These are phyloP conservation scores for Epinotia demarniana DNA, from an alignment of 2,888 invertebrate genomes.

Conservation along the genomic window DNA sequence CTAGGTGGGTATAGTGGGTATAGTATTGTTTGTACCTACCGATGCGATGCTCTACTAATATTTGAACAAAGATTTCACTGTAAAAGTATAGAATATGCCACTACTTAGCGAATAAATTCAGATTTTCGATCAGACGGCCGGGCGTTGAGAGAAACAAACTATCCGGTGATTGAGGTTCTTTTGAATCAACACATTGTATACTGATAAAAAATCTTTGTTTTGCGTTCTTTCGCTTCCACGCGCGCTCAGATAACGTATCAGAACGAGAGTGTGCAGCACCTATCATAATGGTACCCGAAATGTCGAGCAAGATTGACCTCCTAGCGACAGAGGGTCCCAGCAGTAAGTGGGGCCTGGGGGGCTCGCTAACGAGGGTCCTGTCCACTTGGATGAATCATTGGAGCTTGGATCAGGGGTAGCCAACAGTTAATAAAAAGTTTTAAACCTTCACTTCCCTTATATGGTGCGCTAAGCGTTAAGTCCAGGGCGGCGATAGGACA, in stretches of 20 bases:
- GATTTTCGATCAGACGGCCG: background rate
- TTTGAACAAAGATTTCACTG: background rate
- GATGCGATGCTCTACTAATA: background rate
- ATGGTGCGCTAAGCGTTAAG: background rate
- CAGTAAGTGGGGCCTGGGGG: slow-evolving; percentile 16
- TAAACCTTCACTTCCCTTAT: background rate
- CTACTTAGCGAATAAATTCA: background rate
- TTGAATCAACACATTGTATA: no score
- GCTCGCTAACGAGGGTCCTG: slow-evolving; percentile 24
- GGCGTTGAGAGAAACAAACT: background rate
- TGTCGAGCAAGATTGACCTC: background rate
- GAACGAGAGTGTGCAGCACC: background rate
- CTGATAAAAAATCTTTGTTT: no score
- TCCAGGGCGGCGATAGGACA: background rate
- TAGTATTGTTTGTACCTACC: background rate
- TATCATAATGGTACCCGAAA: background rate
- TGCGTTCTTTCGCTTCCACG: no score
- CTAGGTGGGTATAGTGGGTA: background rate
- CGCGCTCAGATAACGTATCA: background rate
- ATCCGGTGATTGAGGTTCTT: background rate
- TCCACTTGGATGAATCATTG: slow-evolving; percentile 19
- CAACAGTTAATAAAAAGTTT: slow-evolving; percentile 3
- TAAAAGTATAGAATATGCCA: background rate
- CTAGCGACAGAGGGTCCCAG: slow-evolving; percentile 20
- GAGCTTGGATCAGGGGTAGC: slow-evolving; percentile 13